Conservation (phyloP, 2,113 vertebrate species). For the Paracanthobrama guichenoti region DNA sequence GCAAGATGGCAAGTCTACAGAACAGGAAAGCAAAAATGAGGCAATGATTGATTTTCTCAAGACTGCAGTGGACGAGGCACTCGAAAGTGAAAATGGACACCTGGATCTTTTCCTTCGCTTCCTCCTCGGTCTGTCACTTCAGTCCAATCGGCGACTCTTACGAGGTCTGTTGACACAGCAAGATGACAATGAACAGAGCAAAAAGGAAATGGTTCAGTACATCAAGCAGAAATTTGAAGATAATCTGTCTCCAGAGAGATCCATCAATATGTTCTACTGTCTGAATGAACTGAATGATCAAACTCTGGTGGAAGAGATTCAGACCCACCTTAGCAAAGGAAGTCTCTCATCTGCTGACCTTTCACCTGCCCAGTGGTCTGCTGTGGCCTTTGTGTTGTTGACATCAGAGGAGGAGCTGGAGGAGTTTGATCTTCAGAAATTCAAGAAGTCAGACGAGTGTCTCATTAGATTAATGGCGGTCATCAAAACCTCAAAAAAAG, state of each 20-base stretch:
- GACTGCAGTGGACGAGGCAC: neutral
- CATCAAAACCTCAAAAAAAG: slow-evolving; percentile 20
- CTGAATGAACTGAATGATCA: slow-evolving; percentile 46
- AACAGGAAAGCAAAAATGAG: neutral
- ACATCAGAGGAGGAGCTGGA: neutral
- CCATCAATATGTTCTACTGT: slow-evolving; percentile 10
- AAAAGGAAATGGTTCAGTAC: slow-evolving; percentile 20
- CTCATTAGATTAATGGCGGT: neutral
- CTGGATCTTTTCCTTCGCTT: slow-evolving; percentile 45
- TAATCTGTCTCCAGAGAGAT: slow-evolving; percentile 5
- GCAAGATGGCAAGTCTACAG: too few relatives aligned
- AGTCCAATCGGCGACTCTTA: slow-evolving; percentile 33
- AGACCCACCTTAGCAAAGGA: too few relatives aligned
- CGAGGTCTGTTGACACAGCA: slow-evolving; percentile 25
- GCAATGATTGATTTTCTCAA: neutral
- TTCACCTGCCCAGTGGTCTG: slow-evolving; percentile 4
- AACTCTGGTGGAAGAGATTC: slow-evolving; percentile 38
- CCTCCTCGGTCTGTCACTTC: slow-evolving; percentile 39
- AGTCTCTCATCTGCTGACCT: too few relatives aligned
- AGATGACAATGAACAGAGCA: neutral
- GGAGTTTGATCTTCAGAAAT: neutral
- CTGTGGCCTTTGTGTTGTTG: neutral
- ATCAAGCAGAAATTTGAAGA: slow-evolving; percentile 39
- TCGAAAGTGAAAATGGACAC: slow-evolving; percentile 32
- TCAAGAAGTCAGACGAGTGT: slow-evolving; percentile 42